Evolutionary conservation across 2,113 vertebrate species (phyloP), one percentile per base, ranked within the genome.

Genomic region (Petrocephalus microphthalmus): DNA sequence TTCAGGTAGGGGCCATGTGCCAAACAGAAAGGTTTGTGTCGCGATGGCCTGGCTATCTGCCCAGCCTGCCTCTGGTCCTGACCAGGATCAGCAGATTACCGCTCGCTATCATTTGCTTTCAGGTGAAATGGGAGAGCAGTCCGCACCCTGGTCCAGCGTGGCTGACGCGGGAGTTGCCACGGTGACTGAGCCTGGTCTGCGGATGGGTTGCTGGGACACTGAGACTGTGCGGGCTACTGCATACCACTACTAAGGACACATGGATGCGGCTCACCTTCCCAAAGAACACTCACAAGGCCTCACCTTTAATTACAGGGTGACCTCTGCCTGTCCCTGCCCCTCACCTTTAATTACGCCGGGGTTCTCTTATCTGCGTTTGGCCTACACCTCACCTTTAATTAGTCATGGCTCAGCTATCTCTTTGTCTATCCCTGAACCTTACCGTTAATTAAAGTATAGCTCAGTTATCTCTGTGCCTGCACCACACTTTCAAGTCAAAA

Each of bases 171-270:
- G 8, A 64, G n/a, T 64, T 64, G 60, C 60, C n/a, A 29, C n/a
- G 1, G 60, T 64, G 60, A 64, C n/a, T 11, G 60, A 64, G 2
- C 8, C 7, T 64, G 60, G n/a, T 67, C 60, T 29, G 25, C 25
- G 60, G 60, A 29, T 67, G 60, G 60, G 60, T 13, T 89, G 90
- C 93, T 2, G 94, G 95, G 86, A 91, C 90, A 1, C 90, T 95
- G 20, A 89, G 89, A 25, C 83, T 95, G 52, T 90, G 90, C 4
- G 96, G 93, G 45, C 92, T 91, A 82, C 89, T 95, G 51, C 93
- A 92, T 89, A 92, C 93, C 0, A 90, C 94, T 52, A 93, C 91
- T 19, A 93, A 94, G 92, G 95, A 95, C 54, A 94, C 93, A 5
- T 64, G 94, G 93, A 92, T 91, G 89, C 89, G 93, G 52, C 92